Evolutionary conservation across 2,797 vertebrate species (phyloP).

Genomic region (Chelon auratus): DNA sequence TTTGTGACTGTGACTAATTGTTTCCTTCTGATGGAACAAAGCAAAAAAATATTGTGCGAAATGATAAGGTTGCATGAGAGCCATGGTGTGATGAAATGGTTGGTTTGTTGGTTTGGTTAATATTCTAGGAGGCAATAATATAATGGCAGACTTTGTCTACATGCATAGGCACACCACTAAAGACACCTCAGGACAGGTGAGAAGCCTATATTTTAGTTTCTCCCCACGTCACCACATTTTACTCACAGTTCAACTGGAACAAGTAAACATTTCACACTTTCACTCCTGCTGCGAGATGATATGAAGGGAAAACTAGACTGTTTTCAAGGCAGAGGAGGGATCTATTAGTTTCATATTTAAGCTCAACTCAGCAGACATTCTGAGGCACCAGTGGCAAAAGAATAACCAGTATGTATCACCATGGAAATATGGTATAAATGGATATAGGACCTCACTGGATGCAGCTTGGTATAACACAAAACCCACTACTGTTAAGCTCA

Average conservation of each 20-base stretch:
- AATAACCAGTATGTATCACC: conserved; percentile 23
- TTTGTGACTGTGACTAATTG: not conserved
- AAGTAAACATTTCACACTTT: conserved; percentile 63
- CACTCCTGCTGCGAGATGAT: conserved; percentile 57
- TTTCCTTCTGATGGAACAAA: conserved; percentile 3
- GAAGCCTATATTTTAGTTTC: conserved; percentile 12
- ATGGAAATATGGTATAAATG: conserved; percentile 18
- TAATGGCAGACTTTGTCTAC: not conserved
- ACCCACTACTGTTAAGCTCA: not conserved
- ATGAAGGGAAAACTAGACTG: conserved; percentile 49
- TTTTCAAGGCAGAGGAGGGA: conserved; percentile 23
- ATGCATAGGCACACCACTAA: not conserved
- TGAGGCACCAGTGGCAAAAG: conserved; percentile 13
- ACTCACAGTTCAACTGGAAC: conserved; percentile 50
- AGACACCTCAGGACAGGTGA: conserved; percentile 22
- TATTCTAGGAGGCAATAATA: not conserved
- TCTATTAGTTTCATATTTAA: conserved; percentile 34
- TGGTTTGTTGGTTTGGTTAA: not conserved
- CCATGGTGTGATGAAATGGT: not conserved
- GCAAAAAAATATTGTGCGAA: not conserved
- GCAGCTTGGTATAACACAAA: conserved; percentile 12
- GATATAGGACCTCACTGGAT: conserved; percentile 6
- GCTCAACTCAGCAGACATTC: conserved; percentile 21
- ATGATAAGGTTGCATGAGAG: not conserved
- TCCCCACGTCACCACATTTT: conserved; percentile 15